Base-by-base conservation (phyloP, 2,888 invertebrate species). In the Hylaea fasciaria region DNA sequence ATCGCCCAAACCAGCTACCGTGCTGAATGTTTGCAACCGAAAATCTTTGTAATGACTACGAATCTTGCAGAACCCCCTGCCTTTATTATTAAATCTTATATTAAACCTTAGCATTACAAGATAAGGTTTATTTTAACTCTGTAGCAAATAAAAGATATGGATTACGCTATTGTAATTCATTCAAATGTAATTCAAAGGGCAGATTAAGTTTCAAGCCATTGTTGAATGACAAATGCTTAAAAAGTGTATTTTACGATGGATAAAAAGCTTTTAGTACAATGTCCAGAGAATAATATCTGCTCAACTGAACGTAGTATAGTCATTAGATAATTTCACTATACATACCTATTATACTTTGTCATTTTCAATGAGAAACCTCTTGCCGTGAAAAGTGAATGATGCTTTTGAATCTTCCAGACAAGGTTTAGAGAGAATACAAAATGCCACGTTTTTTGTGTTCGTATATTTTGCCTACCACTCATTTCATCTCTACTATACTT, bases 21-120 rank as follows among this genome's bases (percentile, higher is more conserved):
- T 67, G 70, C 68, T 69, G 67, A 70, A 73, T 69, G 59, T 37
- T 67, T 49, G 49, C 56, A 70, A 68, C 62, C 28, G 41, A 41
- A 43, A 43, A 32, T 7, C 32, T 32, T 32, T 32, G 9, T 9
- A 32, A 10, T 7, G 5, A 22, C 5, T 22, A 22, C 22, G 2
- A 22, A 32, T 32, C 32, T 32, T 32, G 32, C 32, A 32, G 32
- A 32, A 50, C 11, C 22, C n/a, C 29, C 51, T 13, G 14, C 0
- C 1, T 39, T 46, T 14, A n/a, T n/a, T 2, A 22, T n/a, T 13
- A n/a, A 22, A 7, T 13, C 12, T 8, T n/a, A 16, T 28, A 39
- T 40, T 40, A 49, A 10, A 49, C 49, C 14, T 40, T 40, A 40
- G 0, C 17, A 2, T 5, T 28, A 9, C 10, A 12, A 13, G 35